These are phyloP conservation scores for Chironomus riparius DNA, from an alignment of 2,888 invertebrate species.

Conservation along the genomic window DNA sequence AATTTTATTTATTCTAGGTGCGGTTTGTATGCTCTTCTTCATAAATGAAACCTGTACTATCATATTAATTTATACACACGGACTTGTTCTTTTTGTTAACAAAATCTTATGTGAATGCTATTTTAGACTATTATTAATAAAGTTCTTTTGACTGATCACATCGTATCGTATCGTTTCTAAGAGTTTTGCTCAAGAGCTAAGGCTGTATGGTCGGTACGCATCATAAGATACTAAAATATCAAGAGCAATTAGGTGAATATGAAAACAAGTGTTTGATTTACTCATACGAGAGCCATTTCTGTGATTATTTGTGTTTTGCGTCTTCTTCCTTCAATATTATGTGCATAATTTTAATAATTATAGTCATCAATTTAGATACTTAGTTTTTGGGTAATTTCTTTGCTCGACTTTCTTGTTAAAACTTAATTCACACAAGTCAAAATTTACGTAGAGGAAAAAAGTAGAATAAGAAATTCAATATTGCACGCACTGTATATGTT, in stretches of 20 bases:
- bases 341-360: neutral
- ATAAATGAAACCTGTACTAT: neutral
- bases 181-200: neutral
- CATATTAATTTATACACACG: neutral
- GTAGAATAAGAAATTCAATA: neutral
- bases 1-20: conserved; percentile 13
- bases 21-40: neutral
- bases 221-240: neutral
- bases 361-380: neutral
- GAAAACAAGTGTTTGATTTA: neutral
- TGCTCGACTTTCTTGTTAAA: too few species aligned
- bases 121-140: too few species aligned
- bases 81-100: neutral
- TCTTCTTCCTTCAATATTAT: too few species aligned
- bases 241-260: neutral
- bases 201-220: neutral
- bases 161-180: neutral
- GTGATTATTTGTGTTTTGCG: too few species aligned
- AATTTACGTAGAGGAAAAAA: too few species aligned
- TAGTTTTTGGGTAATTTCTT: neutral
- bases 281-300: neutral
- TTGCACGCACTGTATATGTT: neutral
- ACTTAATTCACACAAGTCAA: too few species aligned
- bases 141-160: too few species aligned
- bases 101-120: neutral